Evolutionary conservation across 2,888 invertebrate genomes (phyloP).

Genomic region (Erebia palarica): DNA sequence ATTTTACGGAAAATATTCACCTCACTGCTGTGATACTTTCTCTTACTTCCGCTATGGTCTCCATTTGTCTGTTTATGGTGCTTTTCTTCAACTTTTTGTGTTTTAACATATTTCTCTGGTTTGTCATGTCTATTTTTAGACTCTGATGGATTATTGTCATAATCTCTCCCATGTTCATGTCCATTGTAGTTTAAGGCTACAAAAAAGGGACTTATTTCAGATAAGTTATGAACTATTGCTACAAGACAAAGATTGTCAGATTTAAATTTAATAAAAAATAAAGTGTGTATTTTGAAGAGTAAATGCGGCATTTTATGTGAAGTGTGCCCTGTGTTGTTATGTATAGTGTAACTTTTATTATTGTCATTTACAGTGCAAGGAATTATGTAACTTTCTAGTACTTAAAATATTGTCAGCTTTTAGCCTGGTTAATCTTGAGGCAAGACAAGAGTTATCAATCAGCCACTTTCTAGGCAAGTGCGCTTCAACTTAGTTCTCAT

Average conservation of each 20-base stretch:
- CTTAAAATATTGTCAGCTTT: not conserved
- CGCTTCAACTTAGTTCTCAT: no score
- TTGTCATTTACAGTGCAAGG: not conserved
- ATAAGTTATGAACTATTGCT: constrained; percentile 20
- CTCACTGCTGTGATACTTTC: constrained; percentile 72
- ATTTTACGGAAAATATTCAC: constrained; percentile 44
- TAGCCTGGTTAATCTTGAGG: not conserved
- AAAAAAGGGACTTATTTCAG: constrained; percentile 16
- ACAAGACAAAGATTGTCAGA: constrained; percentile 2
- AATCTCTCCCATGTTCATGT: constrained; percentile 63
- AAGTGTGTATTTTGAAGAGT: not conserved
- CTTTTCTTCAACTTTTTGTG: constrained; percentile 44
- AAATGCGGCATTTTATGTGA: not conserved
- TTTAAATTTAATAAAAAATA: not conserved
- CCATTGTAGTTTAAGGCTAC: constrained; percentile 65
- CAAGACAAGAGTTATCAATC: no score
- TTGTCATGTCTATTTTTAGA: constrained; percentile 52
- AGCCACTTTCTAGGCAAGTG: no score
- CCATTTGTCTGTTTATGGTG: constrained; percentile 60
- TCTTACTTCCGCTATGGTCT: constrained; percentile 60
- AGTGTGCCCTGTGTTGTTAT: not conserved
- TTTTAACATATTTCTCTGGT: constrained; percentile 50
- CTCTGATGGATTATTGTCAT: constrained; percentile 60
- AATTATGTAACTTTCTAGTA: not conserved
- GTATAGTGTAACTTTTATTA: not conserved